These are phyloP conservation scores for Pyrrhosoma nymphula DNA, from an alignment of 2,888 invertebrate genomes.

Conservation along the genomic window DNA sequence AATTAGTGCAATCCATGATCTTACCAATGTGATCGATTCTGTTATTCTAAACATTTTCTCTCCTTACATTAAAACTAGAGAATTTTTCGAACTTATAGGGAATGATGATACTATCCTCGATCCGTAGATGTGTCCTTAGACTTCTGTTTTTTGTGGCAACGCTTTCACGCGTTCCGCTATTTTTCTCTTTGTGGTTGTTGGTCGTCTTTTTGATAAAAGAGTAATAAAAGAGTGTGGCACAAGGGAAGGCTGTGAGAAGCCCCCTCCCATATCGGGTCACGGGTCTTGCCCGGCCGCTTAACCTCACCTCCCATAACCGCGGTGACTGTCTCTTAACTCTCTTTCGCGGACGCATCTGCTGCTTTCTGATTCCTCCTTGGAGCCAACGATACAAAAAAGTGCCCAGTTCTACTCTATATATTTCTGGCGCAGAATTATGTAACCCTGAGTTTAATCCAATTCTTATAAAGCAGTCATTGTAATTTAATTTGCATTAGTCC, in stretches of 20 bases:
- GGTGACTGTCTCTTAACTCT: not conserved
- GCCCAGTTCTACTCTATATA: not conserved
- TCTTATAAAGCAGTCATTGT: no score
- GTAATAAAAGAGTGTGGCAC: not conserved
- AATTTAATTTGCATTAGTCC: no score
- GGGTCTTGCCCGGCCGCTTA: not conserved
- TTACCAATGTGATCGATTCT: conserved; percentile 48
- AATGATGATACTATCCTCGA: not conserved
- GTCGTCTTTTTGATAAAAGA: conserved; percentile 30
- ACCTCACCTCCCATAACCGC: not conserved
- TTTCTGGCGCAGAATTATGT: no score
- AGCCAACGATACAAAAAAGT: not conserved
- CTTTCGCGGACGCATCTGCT: not conserved
- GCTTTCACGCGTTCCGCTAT: not conserved
- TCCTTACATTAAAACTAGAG: conserved; percentile 16
- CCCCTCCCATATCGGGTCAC: not conserved
- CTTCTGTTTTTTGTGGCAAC: not conserved
- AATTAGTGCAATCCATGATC: conserved; percentile 46
- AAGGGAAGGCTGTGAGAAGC: not conserved
- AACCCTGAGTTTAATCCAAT: no score
- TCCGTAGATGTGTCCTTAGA: not conserved
- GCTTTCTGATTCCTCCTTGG: not conserved
- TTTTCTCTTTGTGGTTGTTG: not conserved
- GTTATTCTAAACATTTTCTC: conserved; percentile 58
- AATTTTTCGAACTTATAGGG: conserved; percentile 26